Conservation (phyloP, 1,140 invertebrate genomes). For the Aphelenchoides avenae region DNA sequence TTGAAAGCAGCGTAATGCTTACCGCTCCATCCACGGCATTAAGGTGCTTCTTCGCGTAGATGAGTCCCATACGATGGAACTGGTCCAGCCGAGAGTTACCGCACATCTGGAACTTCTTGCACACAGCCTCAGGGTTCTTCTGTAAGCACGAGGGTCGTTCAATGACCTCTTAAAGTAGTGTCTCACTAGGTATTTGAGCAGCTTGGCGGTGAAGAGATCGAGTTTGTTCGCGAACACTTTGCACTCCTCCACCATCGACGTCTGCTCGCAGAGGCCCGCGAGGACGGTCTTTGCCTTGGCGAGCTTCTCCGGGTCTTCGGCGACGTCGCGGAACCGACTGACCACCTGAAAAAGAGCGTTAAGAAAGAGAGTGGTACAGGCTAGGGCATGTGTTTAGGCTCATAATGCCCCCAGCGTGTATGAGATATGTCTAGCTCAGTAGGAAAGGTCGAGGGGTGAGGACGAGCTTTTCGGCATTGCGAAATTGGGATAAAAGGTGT, state of each 20-base stretch:
- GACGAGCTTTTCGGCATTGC: too few species aligned
- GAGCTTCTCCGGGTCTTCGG: constrained; percentile 50
- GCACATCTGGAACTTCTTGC: constrained; percentile 51
- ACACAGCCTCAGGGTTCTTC: constrained; percentile 41
- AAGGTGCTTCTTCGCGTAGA: constrained; percentile 46
- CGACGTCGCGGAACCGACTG: constrained; percentile 49
- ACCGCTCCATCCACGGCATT: constrained; percentile 35
- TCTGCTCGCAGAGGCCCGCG: constrained; percentile 46
- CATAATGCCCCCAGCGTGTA: too few species aligned
- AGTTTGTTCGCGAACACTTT: constrained; percentile 50
- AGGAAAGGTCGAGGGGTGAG: too few species aligned
- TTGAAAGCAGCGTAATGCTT: too few species aligned
- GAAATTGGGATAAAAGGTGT: too few species aligned
- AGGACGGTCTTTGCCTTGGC: constrained; percentile 53
- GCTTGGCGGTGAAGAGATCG: constrained; percentile 48
- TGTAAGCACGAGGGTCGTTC: background rate
- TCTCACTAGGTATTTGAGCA: constrained; percentile 51
- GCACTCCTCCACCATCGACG: constrained; percentile 52
- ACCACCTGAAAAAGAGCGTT: constrained; percentile 38
- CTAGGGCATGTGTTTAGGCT: too few species aligned
- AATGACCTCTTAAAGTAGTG: background rate
- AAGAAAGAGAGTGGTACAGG: too few species aligned
- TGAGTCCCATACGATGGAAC: constrained; percentile 53
- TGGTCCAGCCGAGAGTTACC: constrained; percentile 47
- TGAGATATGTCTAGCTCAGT: too few species aligned